Base-by-base conservation (phyloP, 2,888 invertebrate genomes). In the Morpho achilles region DNA sequence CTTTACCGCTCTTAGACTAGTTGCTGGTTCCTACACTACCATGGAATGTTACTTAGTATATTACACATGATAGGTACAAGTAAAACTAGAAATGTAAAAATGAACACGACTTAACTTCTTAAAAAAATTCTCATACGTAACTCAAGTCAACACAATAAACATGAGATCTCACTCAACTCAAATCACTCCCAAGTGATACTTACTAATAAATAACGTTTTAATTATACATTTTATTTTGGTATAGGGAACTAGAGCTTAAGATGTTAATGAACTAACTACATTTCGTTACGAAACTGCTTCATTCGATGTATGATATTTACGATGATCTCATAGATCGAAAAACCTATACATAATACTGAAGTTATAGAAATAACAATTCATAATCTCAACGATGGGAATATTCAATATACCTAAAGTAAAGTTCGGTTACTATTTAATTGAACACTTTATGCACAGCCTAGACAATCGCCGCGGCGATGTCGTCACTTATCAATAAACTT, bases 361-460 rank as follows among this genome's bases (percentile, higher is more conserved):
- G 72, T 75, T 76, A 81, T 78, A 80, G 5, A 73, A 74, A 73
- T 71, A 74, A 76, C 70, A 75, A 77, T 73, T 77, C 64, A 78
- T 82, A 87, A 87, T 87, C 82, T 87, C 86, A 82, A 82, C 86
- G 85, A 86, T 87, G 86, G 86, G 85, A 86, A 82, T 79, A 42
- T 81, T 79, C 67, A 76, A 76, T 84, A 85, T 68, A 75, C 70
- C 80, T 85, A 82, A 77, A 76, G 58, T 70, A 73, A 65, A 78
- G 75, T 79, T 79, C 77, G 75, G 77, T 76, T 80, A 82, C 74
- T 79, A 82, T 76, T 77, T 80, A 81, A 88, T 85, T 90, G 88
- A 89, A 89, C 89, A 89, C 88, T 84, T 87, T 85, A 85, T 85
- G 85, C 90, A 90, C 90, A 90, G 90, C 90, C 90, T 88, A 79